Conservation (phyloP, 2,113 vertebrate species). For the Caracal caracal region DNA sequence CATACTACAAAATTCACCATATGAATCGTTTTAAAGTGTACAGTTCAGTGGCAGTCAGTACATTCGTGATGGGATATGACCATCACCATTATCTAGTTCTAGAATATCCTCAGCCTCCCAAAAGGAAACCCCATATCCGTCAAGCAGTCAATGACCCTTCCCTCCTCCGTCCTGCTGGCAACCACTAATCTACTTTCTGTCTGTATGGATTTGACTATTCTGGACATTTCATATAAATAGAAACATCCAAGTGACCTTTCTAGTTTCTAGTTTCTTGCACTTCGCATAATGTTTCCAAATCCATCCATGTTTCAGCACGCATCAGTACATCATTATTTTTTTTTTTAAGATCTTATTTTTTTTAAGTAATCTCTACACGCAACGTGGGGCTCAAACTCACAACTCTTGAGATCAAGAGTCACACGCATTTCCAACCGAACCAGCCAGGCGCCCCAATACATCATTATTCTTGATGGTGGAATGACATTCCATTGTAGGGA, state of each 20-base stretch:
- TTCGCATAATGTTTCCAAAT: not conserved
- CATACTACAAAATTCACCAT: slow-evolving; percentile 9
- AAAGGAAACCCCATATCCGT: not conserved
- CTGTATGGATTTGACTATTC: not conserved
- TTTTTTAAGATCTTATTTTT: not conserved
- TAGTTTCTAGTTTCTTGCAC: not conserved
- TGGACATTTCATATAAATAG: not conserved
- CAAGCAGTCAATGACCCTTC: not conserved
- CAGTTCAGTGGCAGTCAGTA: not conserved
- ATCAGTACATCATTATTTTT: not conserved
- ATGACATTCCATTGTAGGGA: not conserved
- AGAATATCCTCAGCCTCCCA: not conserved
- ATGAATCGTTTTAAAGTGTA: slow-evolving; percentile 35
- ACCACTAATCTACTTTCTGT: not conserved
- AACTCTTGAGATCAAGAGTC: not conserved
- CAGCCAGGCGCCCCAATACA: not conserved
- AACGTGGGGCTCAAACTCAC: not conserved
- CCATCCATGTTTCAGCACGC: not conserved
- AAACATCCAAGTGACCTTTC: not conserved
- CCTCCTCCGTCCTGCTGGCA: not conserved
- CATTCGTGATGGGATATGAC: not conserved
- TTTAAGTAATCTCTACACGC: not conserved
- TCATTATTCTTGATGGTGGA: not conserved
- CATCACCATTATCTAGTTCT: not conserved
- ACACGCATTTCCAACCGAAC: not conserved